phyloP scores from a whole-genome alignment of 2,888 invertebrate species.

The Cheilosia grossa region DNA sequence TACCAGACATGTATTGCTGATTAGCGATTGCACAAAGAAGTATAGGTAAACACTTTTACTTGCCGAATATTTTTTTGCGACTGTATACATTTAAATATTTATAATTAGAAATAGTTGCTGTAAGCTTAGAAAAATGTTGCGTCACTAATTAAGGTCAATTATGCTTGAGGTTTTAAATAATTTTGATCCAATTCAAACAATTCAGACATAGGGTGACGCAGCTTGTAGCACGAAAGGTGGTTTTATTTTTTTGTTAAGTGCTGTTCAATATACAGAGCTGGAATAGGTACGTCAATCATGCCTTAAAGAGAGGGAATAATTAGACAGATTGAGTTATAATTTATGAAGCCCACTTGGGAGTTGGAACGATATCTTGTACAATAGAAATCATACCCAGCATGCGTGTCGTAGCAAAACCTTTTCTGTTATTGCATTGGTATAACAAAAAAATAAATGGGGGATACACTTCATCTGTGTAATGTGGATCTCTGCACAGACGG shows the following conservation, averaged over 20 bases:
- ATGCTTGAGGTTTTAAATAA: neutral
- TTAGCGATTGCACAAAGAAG: neutral
- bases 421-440: too few relatives aligned
- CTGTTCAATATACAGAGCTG: neutral
- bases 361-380: too few relatives aligned
- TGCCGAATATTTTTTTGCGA: neutral
- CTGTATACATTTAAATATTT: neutral
- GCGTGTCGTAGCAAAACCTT: too few relatives aligned
- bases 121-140: conserved; percentile 37
- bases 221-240: neutral
- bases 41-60: neutral
- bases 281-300: neutral
- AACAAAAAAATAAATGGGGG: too few relatives aligned
- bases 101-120: conserved; percentile 20
- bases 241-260: too few relatives aligned
- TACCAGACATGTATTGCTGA: conserved; percentile 12
- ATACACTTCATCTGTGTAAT: too few relatives aligned
- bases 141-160: conserved; percentile 34
- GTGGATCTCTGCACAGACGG: too few relatives aligned
- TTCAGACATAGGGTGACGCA: conserved; percentile 26
- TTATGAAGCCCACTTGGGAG: too few relatives aligned
- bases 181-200: conserved; percentile 1
- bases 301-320: too few relatives aligned
- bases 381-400: too few relatives aligned
- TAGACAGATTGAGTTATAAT: too few relatives aligned